phyloP scores from a whole-genome alignment of 2,113 vertebrate genomes.

The Centropus unirufus region DNA sequence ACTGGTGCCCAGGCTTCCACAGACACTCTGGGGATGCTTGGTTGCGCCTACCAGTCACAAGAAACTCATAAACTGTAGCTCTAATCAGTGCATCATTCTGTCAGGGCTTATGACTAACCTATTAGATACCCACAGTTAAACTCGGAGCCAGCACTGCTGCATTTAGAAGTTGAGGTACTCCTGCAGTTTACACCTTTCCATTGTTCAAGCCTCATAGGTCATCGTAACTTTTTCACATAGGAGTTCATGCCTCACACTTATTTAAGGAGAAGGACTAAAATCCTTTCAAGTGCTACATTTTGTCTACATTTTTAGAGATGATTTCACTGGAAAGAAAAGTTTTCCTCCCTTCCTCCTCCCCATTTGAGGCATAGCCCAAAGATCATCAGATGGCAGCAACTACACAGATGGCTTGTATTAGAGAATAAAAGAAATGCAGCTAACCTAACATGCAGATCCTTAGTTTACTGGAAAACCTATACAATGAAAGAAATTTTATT shows the following conservation, averaged over 20 bases:
- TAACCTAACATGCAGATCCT: neutral
- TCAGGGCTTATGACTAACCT: neutral
- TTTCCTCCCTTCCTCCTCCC: neutral
- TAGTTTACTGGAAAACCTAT: neutral
- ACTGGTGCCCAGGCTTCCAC: neutral
- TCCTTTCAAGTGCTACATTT: neutral
- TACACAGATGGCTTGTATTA: neutral
- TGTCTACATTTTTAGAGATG: neutral
- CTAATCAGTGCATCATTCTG: rapidly evolving
- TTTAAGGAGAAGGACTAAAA: neutral
- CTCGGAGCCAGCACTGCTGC: neutral
- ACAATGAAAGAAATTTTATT: neutral
- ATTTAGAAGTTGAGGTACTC: neutral
- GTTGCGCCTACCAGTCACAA: neutral
- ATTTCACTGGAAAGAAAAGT: neutral
- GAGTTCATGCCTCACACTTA: neutral
- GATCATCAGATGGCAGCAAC: neutral
- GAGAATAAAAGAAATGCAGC: neutral
- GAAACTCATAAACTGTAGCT: rapidly evolving
- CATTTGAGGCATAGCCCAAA: neutral
- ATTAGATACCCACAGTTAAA: neutral
- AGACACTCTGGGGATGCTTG: neutral
- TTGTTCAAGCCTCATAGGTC: neutral
- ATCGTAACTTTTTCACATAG: neutral
- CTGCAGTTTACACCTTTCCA: neutral